A percentile compares a stretch with the other conserved stretches of the same genome.
Conservation (phyloP, 1,140 invertebrate species). For the Drosophila dunni region DNA sequence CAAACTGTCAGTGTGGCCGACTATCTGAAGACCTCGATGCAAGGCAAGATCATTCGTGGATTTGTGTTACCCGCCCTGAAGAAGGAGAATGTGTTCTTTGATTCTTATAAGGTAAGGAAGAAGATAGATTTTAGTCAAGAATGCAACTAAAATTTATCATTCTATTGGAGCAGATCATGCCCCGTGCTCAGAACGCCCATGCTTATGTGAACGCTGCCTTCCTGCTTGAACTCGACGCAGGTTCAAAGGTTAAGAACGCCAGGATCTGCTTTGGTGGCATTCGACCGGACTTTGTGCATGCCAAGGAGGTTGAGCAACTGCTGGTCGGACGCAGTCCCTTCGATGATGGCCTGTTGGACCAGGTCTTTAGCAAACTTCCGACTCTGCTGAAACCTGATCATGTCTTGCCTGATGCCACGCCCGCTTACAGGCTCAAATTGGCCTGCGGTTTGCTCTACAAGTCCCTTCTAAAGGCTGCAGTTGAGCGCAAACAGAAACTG, state of each 20-base stretch:
- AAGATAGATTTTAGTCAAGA: not conserved
- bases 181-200: conserved; percentile 92
- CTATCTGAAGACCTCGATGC: conserved; percentile 54
- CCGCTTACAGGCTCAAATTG: conserved; percentile 88
- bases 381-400: conserved; percentile 88
- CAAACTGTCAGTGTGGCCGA: conserved; percentile 53
- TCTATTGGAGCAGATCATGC: conserved; percentile 88
- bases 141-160: not conserved
- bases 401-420: conserved; percentile 87
- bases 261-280: conserved; percentile 89
- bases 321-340: conserved; percentile 87
- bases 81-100: conserved; percentile 57
- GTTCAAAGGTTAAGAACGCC: conserved; percentile 53
- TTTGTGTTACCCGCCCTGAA: conserved; percentile 62
- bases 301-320: conserved; percentile 88
- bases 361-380: conserved; percentile 86
- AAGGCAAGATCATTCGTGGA: conserved; percentile 60
- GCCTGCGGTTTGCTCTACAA: conserved; percentile 91
- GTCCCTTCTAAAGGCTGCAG: conserved; percentile 86
- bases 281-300: conserved; percentile 89
- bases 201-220: conserved; percentile 94
- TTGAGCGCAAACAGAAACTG: conserved; percentile 72
- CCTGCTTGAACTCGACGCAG: conserved; percentile 87
- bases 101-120: conserved; percentile 86
- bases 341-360: conserved; percentile 84